Evolutionary conservation across 35 echinoderm and acorn worm species (phyloP).

Genomic region (Apostichopus japonicus): DNA sequence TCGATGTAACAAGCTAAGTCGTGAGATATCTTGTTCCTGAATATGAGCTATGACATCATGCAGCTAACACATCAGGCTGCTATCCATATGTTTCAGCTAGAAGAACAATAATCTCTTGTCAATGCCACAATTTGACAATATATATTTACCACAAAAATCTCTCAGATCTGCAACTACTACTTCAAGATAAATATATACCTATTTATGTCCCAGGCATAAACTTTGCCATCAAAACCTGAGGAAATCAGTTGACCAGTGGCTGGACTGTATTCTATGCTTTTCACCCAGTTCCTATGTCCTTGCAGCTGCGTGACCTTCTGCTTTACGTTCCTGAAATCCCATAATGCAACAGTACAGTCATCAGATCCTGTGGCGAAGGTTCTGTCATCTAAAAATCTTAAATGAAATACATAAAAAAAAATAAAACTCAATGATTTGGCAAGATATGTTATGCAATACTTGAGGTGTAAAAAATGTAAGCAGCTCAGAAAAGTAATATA

Average conservation of each 20-base stretch:
- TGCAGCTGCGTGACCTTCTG: conserved; percentile 76
- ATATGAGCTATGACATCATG: too few relatives aligned
- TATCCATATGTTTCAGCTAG: too few relatives aligned
- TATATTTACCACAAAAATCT: background rate
- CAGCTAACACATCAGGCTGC: too few relatives aligned
- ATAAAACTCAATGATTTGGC: background rate
- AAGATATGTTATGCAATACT: background rate
- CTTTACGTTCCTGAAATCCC: conserved; percentile 93
- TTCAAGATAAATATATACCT: conserved; percentile 42
- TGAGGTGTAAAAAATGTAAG: background rate
- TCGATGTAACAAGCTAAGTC: too few relatives aligned
- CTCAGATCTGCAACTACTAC: background rate
- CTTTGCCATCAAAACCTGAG: conserved; percentile 94
- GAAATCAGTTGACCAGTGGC: conserved; percentile 67
- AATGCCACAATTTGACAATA: background rate
- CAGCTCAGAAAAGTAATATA: too few relatives aligned
- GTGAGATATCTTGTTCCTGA: too few relatives aligned
- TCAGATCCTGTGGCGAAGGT: conserved; percentile 94
- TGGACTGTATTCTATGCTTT: conserved; percentile 91
- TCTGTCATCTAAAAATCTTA: conserved; percentile 88
- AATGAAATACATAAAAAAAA: background rate
- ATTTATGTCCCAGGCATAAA: conserved; percentile 92
- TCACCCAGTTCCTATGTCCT: conserved; percentile 95
- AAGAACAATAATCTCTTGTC: too few relatives aligned
- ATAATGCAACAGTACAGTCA: conserved; percentile 97